These are phyloP conservation scores for Zaprionus capensis DNA, from an alignment of 1,140 invertebrate genomes.

Conservation along the genomic window DNA sequence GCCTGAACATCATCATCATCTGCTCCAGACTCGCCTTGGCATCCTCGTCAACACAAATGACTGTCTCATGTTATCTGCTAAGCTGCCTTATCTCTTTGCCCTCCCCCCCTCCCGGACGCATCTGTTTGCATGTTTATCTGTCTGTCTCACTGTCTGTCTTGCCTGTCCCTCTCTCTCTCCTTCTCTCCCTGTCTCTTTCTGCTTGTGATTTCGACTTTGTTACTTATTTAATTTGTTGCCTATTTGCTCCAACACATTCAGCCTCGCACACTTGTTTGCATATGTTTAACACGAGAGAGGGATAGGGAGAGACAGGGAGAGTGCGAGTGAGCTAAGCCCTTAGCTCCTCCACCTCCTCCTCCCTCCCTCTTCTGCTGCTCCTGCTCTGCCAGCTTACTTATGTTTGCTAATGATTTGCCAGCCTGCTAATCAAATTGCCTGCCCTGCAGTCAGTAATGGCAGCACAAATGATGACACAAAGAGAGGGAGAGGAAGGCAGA, in stretches of 20 bases:
- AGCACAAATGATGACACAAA: conserved; percentile 40
- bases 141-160: conserved; percentile 12
- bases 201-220: conserved; percentile 65
- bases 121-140: conserved; percentile 47
- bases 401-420: conserved; percentile 71
- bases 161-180: neutral
- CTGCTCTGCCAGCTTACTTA: conserved; percentile 52
- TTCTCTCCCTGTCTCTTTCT: conserved; percentile 16
- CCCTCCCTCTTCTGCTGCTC: conserved; percentile 2
- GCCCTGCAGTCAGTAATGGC: conserved; percentile 57
- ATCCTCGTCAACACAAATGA: conserved; percentile 76
- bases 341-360: neutral
- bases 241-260: conserved; percentile 63
- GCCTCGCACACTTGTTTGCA: conserved; percentile 71
- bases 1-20: conserved; percentile 19
- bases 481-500: neutral
- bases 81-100: conserved; percentile 71
- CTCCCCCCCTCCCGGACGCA: neutral
- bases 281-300: conserved; percentile 69
- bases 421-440: conserved; percentile 76
- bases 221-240: conserved; percentile 82
- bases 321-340: neutral
- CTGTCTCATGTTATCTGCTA: conserved; percentile 81
- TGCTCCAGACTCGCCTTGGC: conserved; percentile 12
- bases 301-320: neutral